Evolutionary conservation across 2,888 invertebrate species (phyloP).

Genomic region (Drosophila infuscata): DNA sequence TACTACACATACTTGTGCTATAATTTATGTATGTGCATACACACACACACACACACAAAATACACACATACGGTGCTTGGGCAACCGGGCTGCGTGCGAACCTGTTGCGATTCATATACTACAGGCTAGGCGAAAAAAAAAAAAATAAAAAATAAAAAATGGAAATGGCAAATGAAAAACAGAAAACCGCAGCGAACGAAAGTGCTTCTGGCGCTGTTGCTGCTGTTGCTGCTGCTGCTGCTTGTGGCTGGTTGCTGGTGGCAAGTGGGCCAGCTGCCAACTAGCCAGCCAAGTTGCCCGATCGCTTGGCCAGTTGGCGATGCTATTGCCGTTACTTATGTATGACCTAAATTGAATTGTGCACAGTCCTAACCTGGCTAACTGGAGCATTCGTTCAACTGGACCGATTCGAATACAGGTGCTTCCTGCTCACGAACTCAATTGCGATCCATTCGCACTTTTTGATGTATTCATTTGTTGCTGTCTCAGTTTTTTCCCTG

Average conservation of each 20-base stretch:
- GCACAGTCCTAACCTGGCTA: slow-evolving; percentile 45
- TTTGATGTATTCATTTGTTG: slow-evolving; percentile 46
- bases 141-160: slow-evolving; percentile 12
- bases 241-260: slow-evolving; percentile 1
- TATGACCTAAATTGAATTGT: slow-evolving; percentile 54
- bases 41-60: slow-evolving; percentile 34
- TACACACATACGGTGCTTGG: slow-evolving; percentile 40
- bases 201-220: slow-evolving; percentile 48
- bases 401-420: slow-evolving; percentile 34
- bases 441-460: slow-evolving; percentile 22
- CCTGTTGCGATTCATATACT: slow-evolving; percentile 51
- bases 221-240: slow-evolving; percentile 1
- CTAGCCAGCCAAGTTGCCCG: slow-evolving; percentile 8
- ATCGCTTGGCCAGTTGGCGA: slow-evolving; percentile 16
- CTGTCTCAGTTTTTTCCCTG: not conserved
- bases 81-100: slow-evolving; percentile 63
- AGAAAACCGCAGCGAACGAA: slow-evolving; percentile 56
- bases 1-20: slow-evolving; percentile 4
- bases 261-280: slow-evolving; percentile 47
- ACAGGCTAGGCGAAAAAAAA: slow-evolving; percentile 4
- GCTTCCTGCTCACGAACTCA: slow-evolving; percentile 54
- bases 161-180: slow-evolving; percentile 32
- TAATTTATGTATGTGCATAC: slow-evolving; percentile 18
- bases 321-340: slow-evolving; percentile 25
- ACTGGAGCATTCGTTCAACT: slow-evolving; percentile 46